These are phyloP conservation scores for Ramphastos sulfuratus DNA, from an alignment of 2,113 vertebrate genomes.

Conservation along the genomic window DNA sequence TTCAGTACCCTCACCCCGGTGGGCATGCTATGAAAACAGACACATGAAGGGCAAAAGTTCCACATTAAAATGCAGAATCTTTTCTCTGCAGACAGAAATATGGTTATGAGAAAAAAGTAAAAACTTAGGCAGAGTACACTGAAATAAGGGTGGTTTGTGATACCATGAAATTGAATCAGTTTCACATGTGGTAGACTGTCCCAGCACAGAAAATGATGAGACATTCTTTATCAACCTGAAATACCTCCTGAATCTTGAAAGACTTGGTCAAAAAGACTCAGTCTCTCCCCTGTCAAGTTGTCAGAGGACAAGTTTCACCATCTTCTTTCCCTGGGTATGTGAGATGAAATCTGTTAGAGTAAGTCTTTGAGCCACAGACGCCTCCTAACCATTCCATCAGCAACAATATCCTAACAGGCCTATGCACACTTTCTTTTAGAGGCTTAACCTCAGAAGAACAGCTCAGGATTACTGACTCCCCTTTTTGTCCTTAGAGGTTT, in stretches of 20 bases:
- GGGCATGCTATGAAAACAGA: background rate
- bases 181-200: constrained; percentile 40
- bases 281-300: background rate
- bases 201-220: background rate
- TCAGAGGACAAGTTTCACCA: background rate
- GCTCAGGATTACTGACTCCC: background rate
- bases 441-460: background rate
- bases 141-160: background rate
- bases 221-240: background rate
- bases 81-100: constrained; percentile 25
- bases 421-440: background rate
- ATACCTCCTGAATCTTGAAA: background rate
- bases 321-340: background rate
- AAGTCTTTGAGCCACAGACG: background rate
- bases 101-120: constrained; percentile 17
- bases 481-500: background rate
- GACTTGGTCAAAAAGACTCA: background rate
- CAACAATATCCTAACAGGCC: background rate
- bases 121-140: background rate
- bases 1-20: background rate
- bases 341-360: background rate
- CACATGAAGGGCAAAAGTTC: background rate
- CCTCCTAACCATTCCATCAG: background rate
- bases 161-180: constrained; percentile 44
- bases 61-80: background rate